Evolutionary conservation across 2,888 invertebrate species (phyloP).

Genomic region (Rhimphoctona megacephalus): DNA sequence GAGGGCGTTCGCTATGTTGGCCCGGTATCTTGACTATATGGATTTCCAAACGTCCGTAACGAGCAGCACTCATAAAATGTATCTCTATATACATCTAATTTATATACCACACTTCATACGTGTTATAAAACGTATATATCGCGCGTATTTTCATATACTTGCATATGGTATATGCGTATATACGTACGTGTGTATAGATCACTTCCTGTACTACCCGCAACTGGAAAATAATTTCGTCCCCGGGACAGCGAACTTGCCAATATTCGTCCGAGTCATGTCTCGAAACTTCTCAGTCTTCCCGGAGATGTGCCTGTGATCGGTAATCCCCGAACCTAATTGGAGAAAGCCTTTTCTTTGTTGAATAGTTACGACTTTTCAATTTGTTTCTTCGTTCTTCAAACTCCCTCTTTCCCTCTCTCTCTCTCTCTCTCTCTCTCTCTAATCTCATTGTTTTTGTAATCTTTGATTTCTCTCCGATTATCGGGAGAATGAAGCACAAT

Average conservation of each 20-base stretch:
- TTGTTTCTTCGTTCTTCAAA: not conserved
- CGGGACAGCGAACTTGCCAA: slow-evolving; percentile 75
- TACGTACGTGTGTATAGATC: slow-evolving; percentile 67
- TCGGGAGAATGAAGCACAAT: slow-evolving; percentile 61
- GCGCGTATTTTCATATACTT: not conserved
- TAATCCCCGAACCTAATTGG: slow-evolving; percentile 60
- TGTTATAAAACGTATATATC: slow-evolving; percentile 1
- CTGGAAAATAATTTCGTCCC: slow-evolving; percentile 77
- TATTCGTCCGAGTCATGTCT: slow-evolving; percentile 72
- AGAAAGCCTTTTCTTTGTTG: slow-evolving; percentile 30
- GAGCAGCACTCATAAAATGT: slow-evolving; percentile 53
- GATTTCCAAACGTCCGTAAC: slow-evolving; percentile 59
- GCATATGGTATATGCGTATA: not conserved
- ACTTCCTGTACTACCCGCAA: slow-evolving; percentile 70
- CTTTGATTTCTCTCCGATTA: not conserved
- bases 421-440: not conserved
- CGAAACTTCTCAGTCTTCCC: slow-evolving; percentile 79
- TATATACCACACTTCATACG: slow-evolving; percentile 25
- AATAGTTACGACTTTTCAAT: not conserved
- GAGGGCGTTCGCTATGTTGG: slow-evolving; percentile 64
- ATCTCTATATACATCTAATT: not conserved
- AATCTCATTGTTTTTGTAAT: slow-evolving; percentile 1
- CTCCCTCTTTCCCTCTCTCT: not conserved
- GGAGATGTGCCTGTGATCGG: slow-evolving; percentile 81
- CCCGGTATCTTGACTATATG: slow-evolving; percentile 10